Conservation (phyloP, 2,113 vertebrate species). For the Tursiops truncatus region DNA sequence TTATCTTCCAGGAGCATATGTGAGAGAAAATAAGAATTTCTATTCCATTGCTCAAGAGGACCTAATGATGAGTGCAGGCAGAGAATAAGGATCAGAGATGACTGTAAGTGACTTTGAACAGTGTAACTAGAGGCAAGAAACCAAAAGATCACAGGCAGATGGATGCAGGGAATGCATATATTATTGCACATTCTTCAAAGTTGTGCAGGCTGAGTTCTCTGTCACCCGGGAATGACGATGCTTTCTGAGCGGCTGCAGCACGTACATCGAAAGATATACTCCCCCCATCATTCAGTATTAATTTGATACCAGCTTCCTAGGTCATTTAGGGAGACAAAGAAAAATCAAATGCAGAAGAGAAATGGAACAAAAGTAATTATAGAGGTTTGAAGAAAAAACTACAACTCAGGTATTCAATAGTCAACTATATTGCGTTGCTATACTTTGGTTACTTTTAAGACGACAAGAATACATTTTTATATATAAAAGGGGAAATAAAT, state of each 20-base stretch:
- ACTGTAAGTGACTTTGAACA: background rate
- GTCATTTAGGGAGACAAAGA: background rate
- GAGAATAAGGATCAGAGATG: background rate
- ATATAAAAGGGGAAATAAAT: conserved; percentile 53
- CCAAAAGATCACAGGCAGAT: background rate
- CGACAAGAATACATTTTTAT: conserved; percentile 39
- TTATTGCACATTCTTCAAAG: background rate
- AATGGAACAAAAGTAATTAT: background rate
- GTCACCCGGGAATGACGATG: background rate
- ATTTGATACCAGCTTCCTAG: background rate
- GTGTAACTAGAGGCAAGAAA: background rate
- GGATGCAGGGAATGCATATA: background rate
- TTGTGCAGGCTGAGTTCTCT: background rate
- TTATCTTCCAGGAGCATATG: background rate
- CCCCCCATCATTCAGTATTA: background rate
- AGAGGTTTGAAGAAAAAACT: background rate
- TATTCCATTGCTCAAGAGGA: background rate
- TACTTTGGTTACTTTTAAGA: conserved; percentile 4
- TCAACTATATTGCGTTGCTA: background rate
- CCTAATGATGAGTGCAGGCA: background rate
- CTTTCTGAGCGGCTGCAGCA: background rate
- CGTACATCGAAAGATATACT: background rate
- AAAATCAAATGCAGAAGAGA: background rate
- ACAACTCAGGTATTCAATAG: background rate
- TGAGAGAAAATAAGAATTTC: background rate